Conservation (phyloP, 2,888 invertebrate genomes). For the Craniophora ligustri region DNA sequence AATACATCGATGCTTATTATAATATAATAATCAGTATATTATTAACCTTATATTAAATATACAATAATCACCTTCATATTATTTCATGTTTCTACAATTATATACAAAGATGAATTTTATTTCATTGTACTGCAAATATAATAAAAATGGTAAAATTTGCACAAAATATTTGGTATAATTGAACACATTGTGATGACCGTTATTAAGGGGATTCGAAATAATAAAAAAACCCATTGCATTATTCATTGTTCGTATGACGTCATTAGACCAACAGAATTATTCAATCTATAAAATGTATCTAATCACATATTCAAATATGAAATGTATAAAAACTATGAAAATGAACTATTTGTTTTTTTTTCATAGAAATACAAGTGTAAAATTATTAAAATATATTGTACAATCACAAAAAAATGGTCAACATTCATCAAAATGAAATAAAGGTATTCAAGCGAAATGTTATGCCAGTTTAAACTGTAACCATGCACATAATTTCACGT, state of each 20-base stretch:
- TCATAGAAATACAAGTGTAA: slow-evolving; percentile 11
- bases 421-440: slow-evolving; percentile 33
- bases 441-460: too few species aligned
- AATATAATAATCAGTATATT: slow-evolving; percentile 50
- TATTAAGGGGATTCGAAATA: slow-evolving; percentile 44
- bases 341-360: slow-evolving; percentile 9
- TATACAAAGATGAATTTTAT: slow-evolving; percentile 64
- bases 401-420: slow-evolving; percentile 20
- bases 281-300: neutral
- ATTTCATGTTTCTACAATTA: slow-evolving; percentile 59
- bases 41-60: slow-evolving; percentile 58
- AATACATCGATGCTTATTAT: slow-evolving; percentile 53
- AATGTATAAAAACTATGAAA: too few species aligned
- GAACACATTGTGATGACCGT: slow-evolving; percentile 85
- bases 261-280: neutral
- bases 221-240: slow-evolving; percentile 14
- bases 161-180: slow-evolving; percentile 82
- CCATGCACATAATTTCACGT: slow-evolving; percentile 5
- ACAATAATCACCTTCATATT: slow-evolving; percentile 56
- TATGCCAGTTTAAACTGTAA: slow-evolving; percentile 4
- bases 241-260: neutral
- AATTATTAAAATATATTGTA: slow-evolving; percentile 29
- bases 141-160: slow-evolving; percentile 69
- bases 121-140: slow-evolving; percentile 64
- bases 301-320: too few species aligned